Evolutionary conservation across 2,888 invertebrate species (phyloP).

Genomic region (Seira ritae): DNA sequence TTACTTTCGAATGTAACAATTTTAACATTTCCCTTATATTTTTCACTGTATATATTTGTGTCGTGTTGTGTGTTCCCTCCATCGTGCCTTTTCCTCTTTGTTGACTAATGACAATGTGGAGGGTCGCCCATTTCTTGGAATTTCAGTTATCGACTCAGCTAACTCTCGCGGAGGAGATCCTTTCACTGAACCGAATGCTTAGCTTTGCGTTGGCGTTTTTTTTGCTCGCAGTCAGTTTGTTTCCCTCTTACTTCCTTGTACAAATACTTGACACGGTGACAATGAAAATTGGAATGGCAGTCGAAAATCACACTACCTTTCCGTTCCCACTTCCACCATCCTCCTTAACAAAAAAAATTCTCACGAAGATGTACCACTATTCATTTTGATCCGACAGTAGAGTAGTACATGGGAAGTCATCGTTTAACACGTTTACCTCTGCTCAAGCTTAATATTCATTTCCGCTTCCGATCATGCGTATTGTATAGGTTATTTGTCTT

Average conservation of each 20-base stretch:
- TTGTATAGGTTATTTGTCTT: background rate
- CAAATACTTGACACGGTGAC: slow-evolving; percentile 11
- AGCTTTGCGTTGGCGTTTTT: background rate
- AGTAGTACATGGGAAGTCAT: too few relatives aligned
- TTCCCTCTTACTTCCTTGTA: background rate
- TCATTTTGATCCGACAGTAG: too few relatives aligned
- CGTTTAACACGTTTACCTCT: too few relatives aligned
- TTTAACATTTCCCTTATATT: background rate
- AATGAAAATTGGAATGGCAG: slow-evolving; percentile 4
- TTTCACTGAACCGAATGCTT: background rate
- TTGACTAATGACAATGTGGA: slow-evolving; percentile 14
- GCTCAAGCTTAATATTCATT: background rate
- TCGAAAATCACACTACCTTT: slow-evolving; percentile 11
- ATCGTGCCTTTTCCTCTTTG: slow-evolving; percentile 19
- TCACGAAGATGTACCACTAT: background rate
- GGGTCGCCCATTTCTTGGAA: background rate
- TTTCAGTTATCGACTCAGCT: background rate
- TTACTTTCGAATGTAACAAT: background rate
- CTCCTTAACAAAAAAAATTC: too few relatives aligned
- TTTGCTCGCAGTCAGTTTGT: background rate
- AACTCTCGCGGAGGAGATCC: background rate
- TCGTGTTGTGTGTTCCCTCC: background rate
- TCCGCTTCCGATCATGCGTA: background rate
- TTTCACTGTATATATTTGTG: background rate
- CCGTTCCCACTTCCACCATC: background rate